Evolutionary conservation across 2,113 vertebrate species (phyloP).

Genomic region (Montifringilla adamsi): DNA sequence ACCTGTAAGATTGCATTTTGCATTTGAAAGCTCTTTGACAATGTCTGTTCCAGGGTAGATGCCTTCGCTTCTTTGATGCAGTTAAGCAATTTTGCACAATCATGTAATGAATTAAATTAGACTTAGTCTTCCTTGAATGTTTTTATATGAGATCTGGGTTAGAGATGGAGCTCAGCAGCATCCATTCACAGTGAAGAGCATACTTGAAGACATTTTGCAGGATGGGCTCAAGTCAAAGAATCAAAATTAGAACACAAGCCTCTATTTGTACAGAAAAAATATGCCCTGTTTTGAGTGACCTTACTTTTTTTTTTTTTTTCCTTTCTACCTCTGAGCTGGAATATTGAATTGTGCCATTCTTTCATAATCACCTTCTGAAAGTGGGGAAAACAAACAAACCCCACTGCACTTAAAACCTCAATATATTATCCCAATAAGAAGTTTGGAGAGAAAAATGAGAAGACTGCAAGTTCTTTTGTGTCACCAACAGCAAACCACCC

Average conservation of each 20-base stretch:
- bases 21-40: slow-evolving; percentile 78
- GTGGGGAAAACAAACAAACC: neutral
- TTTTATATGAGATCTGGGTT: slow-evolving; percentile 4
- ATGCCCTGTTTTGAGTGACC: neutral
- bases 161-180: neutral
- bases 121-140: slow-evolving; percentile 46
- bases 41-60: slow-evolving; percentile 51
- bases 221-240: neutral
- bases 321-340: neutral
- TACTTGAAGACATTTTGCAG: neutral
- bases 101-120: slow-evolving; percentile 72
- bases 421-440: neutral
- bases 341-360: neutral
- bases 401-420: neutral
- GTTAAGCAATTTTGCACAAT: slow-evolving; percentile 72
- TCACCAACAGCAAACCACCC: neutral
- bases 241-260: neutral
- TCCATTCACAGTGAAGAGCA: neutral
- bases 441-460: neutral
- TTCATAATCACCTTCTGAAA: neutral
- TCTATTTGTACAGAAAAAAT: neutral
- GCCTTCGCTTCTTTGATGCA: slow-evolving; percentile 67
- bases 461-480: neutral
- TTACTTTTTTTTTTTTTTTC: neutral
- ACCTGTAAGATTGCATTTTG: slow-evolving; percentile 78